phyloP scores from a whole-genome alignment of 2,888 invertebrate genomes.

The Notodonta ziczac region DNA sequence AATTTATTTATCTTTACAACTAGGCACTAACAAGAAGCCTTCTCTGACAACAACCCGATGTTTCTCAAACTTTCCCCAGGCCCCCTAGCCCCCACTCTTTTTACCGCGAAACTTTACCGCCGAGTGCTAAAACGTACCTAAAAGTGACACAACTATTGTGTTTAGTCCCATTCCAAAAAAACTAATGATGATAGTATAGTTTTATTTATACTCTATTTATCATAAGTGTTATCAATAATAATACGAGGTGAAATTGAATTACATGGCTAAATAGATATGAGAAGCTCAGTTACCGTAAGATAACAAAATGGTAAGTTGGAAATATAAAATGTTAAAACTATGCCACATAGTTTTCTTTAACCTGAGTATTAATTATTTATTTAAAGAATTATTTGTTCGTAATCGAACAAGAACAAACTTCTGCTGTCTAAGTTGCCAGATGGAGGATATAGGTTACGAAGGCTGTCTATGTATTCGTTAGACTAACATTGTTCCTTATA shows the following conservation, averaged over 20 bases:
- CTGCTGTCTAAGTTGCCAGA: not conserved
- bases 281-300: too few species aligned
- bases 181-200: not conserved
- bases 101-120: not conserved
- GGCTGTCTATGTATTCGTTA: not conserved
- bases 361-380: too few species aligned
- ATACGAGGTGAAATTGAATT: too few species aligned
- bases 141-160: not conserved
- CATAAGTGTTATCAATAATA: too few species aligned
- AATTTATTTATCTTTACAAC: constrained; percentile 39
- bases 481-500: not conserved
- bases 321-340: too few species aligned
- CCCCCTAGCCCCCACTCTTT: constrained; percentile 22
- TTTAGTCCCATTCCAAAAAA: not conserved
- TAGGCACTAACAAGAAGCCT: constrained; percentile 23
- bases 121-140: not conserved
- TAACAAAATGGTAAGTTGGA: too few species aligned
- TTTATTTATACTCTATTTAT: too few species aligned
- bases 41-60: constrained; percentile 30
- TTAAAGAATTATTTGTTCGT: not conserved
- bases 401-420: not conserved
- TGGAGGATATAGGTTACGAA: not conserved
- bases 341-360: too few species aligned
- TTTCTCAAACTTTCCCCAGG: constrained; percentile 34
- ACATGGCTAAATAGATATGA: too few species aligned